These are phyloP conservation scores for Escarpia spicata DNA, from an alignment of 2,888 invertebrate species.

Conservation along the genomic window DNA sequence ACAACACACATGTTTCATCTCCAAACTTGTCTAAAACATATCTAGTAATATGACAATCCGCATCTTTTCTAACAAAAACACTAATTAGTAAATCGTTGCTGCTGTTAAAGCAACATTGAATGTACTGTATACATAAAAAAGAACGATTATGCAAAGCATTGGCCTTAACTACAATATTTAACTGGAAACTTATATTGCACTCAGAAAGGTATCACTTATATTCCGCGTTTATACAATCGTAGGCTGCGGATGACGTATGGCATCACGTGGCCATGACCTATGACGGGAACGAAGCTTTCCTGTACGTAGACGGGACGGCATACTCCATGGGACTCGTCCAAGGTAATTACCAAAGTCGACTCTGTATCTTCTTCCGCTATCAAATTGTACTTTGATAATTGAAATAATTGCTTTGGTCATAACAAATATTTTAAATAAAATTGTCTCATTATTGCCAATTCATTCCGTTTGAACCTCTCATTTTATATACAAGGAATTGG, in stretches of 20 bases:
- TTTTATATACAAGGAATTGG: background rate
- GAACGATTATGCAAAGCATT: background rate
- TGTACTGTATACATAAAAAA: background rate
- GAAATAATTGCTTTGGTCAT: background rate
- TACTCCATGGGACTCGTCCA: background rate
- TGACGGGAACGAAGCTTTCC: background rate
- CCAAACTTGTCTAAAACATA: background rate
- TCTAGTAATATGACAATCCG: background rate
- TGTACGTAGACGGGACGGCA: background rate
- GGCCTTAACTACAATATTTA: background rate
- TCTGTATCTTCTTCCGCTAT: background rate
- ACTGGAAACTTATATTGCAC: background rate
- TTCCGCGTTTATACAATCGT: background rate
- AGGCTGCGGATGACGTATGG: conserved; percentile 1
- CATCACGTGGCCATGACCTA: background rate
- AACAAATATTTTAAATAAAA: background rate
- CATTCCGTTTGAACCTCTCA: background rate
- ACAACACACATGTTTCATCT: background rate
- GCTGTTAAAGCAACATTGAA: background rate
- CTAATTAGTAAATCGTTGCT: background rate
- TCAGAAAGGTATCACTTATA: background rate
- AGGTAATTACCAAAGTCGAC: background rate
- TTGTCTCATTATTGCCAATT: background rate
- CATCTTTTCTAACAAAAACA: too few species aligned
- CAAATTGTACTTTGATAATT: background rate